Percentiles rank a stretch among this genome's conserved stretches.
Conservation (phyloP, 37 sponge, comb jelly and placozoan genomes). For the Cladorhizidae sp. region DNA sequence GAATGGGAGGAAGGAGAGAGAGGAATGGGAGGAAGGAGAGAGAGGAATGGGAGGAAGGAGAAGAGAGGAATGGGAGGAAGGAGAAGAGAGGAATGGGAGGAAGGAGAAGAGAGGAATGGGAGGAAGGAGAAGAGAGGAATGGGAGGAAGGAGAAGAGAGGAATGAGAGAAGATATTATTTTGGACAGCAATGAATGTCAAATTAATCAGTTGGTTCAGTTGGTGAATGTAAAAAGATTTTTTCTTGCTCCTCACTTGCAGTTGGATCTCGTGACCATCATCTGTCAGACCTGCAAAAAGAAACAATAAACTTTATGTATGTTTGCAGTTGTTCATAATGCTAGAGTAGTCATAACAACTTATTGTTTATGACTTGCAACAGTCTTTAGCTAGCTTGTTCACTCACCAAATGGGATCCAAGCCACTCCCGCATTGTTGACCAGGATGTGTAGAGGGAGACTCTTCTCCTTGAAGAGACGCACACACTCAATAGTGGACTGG, state of each 20-base stretch:
- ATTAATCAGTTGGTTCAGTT: too few species aligned
- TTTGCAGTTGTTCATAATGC: not conserved
- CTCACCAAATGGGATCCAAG: slow-evolving; percentile 38
- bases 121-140: not conserved
- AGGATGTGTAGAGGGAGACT: too few species aligned
- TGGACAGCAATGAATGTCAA: too few species aligned
- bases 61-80: not conserved
- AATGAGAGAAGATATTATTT: not conserved
- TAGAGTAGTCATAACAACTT: not conserved
- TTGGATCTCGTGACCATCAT: slow-evolving; percentile 13
- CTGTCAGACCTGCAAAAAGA: slow-evolving; percentile 6
- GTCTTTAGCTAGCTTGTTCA: too few species aligned
- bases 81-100: not conserved
- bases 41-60: not conserved
- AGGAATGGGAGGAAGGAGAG: not conserved
- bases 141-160: not conserved
- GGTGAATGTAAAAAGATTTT: too few species aligned
- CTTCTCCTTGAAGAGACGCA: too few species aligned
- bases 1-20: not conserved
- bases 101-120: not conserved
- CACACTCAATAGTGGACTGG: slow-evolving; percentile 64
- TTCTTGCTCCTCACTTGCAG: too few species aligned
- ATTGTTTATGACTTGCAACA: not conserved
- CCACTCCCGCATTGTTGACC: slow-evolving; percentile 87
- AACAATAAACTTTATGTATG: too few species aligned